Base-by-base conservation (phyloP, 1,140 invertebrate species). In the Cydia fagiglandana region DNA sequence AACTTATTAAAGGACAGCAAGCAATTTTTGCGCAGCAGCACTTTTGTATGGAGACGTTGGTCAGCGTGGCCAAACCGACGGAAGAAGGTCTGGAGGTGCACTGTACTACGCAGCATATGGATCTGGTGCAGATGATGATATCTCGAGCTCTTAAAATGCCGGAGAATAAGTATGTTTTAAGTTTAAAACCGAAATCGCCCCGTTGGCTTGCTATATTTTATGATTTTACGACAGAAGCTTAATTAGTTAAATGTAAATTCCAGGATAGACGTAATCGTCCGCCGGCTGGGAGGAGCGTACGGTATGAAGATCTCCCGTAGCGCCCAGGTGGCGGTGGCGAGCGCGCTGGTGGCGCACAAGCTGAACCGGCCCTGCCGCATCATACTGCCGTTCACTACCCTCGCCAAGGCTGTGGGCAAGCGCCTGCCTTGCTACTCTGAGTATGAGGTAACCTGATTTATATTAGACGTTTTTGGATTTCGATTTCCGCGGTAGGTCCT, bases 11-110 rank as follows among this genome's bases (percentile, higher is more conserved):
- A 76, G 88, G 88, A 34, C 66, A 77, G 2, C 81, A 84, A 66
- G 83, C 84, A 30, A 83, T 90, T 28, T 84, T 84, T 70, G 73
- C 78, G 7, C 90, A 91, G 64, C 86, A 86, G 53, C 83, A 84
- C 56, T 88, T 86, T 75, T 70, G 76, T n/a, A 87, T 90, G 83
- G 95, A 96, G 85, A 93, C 94, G 0, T 94, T 95, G 41, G 91
- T 88, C 6, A 94, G 94, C 80, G 90, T 95, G 30, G 94, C 94
- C 28, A 81, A 95, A 28, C 95, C 95, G 1, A 89, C 87, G 15
- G 95, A 96, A 86, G 95, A 95, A 84, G 94, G 94, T 7, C 80
- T 96, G 61, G 94, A 95, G 75, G 92, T 96, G n/a, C 94, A 94
- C 80, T 83, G 94, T 2, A 79, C 94, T 0, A 88, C 94, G 0